Conservation (phyloP, 2,113 vertebrate species). For the Prochilodus magdalenae region DNA sequence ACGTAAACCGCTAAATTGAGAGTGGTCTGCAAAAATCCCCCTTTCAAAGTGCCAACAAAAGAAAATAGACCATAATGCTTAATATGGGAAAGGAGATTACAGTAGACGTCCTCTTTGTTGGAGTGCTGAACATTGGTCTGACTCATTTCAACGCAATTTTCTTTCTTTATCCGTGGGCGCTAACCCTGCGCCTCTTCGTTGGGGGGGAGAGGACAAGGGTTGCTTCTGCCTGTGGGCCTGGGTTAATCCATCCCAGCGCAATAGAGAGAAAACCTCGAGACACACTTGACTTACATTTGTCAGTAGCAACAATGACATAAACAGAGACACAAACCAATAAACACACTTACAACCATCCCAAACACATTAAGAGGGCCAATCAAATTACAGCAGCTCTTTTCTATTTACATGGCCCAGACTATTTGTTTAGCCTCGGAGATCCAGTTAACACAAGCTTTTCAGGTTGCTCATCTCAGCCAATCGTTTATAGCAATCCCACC, state of each 20-base stretch:
- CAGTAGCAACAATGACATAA: constrained; percentile 1
- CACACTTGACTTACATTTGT: constrained; percentile 29
- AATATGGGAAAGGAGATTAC: constrained; percentile 55
- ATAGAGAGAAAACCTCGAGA: constrained; percentile 14
- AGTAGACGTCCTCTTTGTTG: constrained; percentile 51
- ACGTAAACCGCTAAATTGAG: constrained; percentile 19
- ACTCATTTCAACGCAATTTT: constrained; percentile 59
- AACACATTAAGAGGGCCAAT: constrained; percentile 6
- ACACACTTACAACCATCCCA: constrained; percentile 9
- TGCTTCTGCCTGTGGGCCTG: constrained; percentile 41
- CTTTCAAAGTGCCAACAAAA: neutral
- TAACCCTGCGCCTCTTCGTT: constrained; percentile 22
- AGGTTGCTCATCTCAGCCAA: constrained; percentile 14
- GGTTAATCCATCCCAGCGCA: constrained; percentile 36
- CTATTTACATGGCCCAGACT: neutral
- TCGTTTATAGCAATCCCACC: constrained; percentile 4
- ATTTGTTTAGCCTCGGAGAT: constrained; percentile 2
- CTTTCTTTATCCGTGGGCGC: constrained; percentile 49
- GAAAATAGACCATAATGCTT: constrained; percentile 1
- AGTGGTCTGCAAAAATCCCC: constrained; percentile 15
- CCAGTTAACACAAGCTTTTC: neutral
- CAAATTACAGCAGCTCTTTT: neutral
- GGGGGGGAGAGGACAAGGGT: constrained; percentile 41
- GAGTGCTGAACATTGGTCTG: constrained; percentile 45
- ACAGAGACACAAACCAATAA: neutral